Percentiles rank a stretch among this genome's conserved stretches.
Evolutionary conservation across 1,140 invertebrate species (phyloP).

Genomic region (Drosophila kikkawai): DNA sequence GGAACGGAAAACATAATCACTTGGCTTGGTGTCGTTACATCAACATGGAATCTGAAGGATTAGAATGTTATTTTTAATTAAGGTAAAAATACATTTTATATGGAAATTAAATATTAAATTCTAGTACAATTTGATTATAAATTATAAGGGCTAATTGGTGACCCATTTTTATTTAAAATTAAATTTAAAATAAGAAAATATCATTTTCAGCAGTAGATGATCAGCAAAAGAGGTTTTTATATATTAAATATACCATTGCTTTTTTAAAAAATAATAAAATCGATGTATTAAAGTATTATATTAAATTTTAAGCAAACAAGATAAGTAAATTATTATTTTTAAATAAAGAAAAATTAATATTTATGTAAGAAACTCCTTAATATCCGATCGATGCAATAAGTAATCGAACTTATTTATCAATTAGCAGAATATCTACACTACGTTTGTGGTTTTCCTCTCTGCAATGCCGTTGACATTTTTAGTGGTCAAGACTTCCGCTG

Average conservation of each 20-base stretch:
- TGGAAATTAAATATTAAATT: background rate
- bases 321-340: no score
- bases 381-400: background rate
- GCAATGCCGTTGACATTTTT: slow-evolving; percentile 37
- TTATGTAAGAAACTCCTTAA: background rate
- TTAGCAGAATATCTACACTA: background rate
- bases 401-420: background rate
- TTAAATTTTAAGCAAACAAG: background rate
- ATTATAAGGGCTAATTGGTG: background rate
- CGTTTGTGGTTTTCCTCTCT: background rate
- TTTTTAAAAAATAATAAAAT: background rate
- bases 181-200: no score
- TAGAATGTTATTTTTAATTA: slow-evolving; percentile 4
- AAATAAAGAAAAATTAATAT: background rate
- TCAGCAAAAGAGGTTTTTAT: no score
- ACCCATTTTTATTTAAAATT: no score
- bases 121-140: background rate
- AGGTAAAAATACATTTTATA: background rate
- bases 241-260: background rate
- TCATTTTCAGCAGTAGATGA: no score
- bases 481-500: slow-evolving; percentile 53
- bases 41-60: background rate
- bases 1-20: slow-evolving; percentile 12
- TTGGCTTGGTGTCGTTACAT: slow-evolving; percentile 7
- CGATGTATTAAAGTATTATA: background rate